Evolutionary conservation across 2,888 invertebrate species (phyloP), one percentile per base, ranked within the genome.

Genomic region (Euzophera pinguis): DNA sequence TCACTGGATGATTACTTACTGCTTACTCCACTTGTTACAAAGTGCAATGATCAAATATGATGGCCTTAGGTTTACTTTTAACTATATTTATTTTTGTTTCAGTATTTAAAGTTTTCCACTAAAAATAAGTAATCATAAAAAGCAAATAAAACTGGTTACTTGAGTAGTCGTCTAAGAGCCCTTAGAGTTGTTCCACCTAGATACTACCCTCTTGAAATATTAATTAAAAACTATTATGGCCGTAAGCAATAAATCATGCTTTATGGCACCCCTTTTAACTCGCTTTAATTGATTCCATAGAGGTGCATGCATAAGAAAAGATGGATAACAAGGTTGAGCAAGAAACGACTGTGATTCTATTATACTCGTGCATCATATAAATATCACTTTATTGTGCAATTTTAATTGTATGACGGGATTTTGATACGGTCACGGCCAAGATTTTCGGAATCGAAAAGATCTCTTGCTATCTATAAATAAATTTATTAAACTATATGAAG

Each of bases 151-250:
- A 45, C 45, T 32, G 45, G 45, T 45, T 45, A 45, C 45, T 45
- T 45, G 45, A 45, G 45, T 34, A 34, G 14, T 29, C 14, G 22
- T 4, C n/a, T 43, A 43, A 45, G 39, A 38, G 34, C 27, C 52
- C 47, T 43, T 52, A 41, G 27, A 39, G 32, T 43, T 3, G 51
- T 27, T 22, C 32, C 29, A 48, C 45, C 42, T 38, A 49, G 48
- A 52, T 27, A 39, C 54, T 61, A 66, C 67, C 75, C 73, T 74
- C 78, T 78, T 73, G 74, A 78, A 81, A 71, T 73, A 75, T 68
- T 84, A 84, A 86, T 86, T 86, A 81, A 82, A 84, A 79, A 73
- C 75, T 81, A 85, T 87, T 85, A 84, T 81, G 67, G 70, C 62
- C 51, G 65, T 55, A 43, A 56, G 65, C 64, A 60, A 81, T 87